phyloP scores from a whole-genome alignment of 2,797 vertebrate genomes.

The Iguana delicatissima region DNA sequence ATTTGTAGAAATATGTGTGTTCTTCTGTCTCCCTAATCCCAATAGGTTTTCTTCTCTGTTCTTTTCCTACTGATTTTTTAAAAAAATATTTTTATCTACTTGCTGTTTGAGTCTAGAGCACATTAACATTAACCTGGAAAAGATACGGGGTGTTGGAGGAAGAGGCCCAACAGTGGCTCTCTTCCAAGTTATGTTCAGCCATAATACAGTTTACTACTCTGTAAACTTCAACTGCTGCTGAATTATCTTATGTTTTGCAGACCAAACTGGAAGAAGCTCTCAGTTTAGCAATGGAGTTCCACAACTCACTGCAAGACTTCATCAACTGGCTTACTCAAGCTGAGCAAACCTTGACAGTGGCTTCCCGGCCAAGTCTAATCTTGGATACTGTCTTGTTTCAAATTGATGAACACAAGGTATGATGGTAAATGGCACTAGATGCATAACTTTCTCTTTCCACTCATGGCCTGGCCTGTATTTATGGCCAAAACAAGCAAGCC shows the following conservation, averaged over 20 bases:
- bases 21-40: slow-evolving; percentile 7
- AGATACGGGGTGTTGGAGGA: slow-evolving; percentile 22
- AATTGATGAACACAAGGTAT: slow-evolving; percentile 98
- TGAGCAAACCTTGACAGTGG: slow-evolving; percentile 94
- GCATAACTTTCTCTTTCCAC: slow-evolving; percentile 57
- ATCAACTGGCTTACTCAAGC: slow-evolving; percentile 98
- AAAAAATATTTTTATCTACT: not conserved
- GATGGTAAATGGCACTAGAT: slow-evolving; percentile 62
- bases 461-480: slow-evolving; percentile 40
- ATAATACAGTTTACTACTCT: slow-evolving; percentile 4
- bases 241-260: slow-evolving; percentile 78
- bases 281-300: slow-evolving; percentile 92
- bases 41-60: not conserved
- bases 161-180: not conserved
- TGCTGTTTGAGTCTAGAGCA: slow-evolving; percentile 48
- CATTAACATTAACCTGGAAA: slow-evolving; percentile 19
- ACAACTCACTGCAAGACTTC: slow-evolving; percentile 98
- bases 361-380: slow-evolving; percentile 95
- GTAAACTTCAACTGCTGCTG: slow-evolving; percentile 56
- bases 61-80: not conserved
- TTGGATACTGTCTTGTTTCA: slow-evolving; percentile 98
- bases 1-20: slow-evolving; percentile 1
- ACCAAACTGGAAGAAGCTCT: slow-evolving; percentile 95
- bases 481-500: slow-evolving; percentile 56
- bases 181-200: slow-evolving; percentile 36